Percentiles rank a stretch among this genome's conserved stretches.
Evolutionary conservation across 2,888 invertebrate genomes (phyloP).

Genomic region (Beris chalybata): DNA sequence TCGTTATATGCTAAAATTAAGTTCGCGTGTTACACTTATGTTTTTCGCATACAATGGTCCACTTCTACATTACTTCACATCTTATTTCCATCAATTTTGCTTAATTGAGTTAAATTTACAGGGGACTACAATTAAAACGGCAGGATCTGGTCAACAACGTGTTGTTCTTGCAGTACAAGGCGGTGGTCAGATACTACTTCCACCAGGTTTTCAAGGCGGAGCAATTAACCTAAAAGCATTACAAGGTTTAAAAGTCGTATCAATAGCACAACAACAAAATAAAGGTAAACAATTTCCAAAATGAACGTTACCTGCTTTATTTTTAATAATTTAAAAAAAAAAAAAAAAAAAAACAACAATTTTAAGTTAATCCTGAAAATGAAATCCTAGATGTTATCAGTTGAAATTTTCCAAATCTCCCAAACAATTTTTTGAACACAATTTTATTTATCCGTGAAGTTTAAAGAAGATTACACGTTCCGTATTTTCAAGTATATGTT

Average conservation of each 20-base stretch:
- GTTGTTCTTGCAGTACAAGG: slow-evolving; percentile 62
- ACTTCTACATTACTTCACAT: too few relatives aligned
- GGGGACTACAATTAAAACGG: slow-evolving; percentile 44
- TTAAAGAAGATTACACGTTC: background rate
- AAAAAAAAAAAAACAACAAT: background rate
- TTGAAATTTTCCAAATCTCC: background rate
- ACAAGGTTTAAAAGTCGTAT: slow-evolving; percentile 66
- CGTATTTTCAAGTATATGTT: background rate
- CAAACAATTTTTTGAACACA: background rate
- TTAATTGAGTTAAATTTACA: slow-evolving; percentile 20
- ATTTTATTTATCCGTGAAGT: background rate
- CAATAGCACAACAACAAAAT: slow-evolving; percentile 54
- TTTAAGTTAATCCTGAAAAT: background rate
- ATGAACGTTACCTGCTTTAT: background rate
- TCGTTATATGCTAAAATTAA: too few relatives aligned
- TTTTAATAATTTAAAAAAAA: background rate
- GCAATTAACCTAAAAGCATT: slow-evolving; percentile 64
- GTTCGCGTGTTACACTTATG: too few relatives aligned
- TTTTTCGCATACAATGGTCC: too few relatives aligned
- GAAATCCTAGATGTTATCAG: background rate
- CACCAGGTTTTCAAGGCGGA: slow-evolving; percentile 64
- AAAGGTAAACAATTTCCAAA: slow-evolving; percentile 38
- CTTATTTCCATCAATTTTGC: too few relatives aligned
- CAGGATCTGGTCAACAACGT: slow-evolving; percentile 50
- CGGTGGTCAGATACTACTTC: slow-evolving; percentile 62